These are phyloP conservation scores for Acromyrmex echinatior DNA, from an alignment of 1,140 invertebrate genomes.

Conservation along the genomic window DNA sequence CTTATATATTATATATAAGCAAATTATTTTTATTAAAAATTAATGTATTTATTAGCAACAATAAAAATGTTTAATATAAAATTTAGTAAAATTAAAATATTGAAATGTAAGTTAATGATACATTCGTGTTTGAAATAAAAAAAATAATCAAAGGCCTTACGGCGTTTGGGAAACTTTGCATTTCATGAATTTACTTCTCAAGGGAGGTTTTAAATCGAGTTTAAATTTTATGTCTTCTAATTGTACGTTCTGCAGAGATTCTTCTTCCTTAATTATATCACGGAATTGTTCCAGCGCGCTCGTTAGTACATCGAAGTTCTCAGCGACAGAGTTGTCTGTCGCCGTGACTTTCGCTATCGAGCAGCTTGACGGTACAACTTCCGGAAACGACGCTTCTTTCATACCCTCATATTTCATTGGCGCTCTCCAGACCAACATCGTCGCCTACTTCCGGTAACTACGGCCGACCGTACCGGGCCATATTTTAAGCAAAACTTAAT, in stretches of 20 bases:
- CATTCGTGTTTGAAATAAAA: background rate
- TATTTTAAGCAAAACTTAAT: constrained; percentile 57
- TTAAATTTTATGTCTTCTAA: constrained; percentile 6
- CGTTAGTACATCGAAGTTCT: constrained; percentile 3
- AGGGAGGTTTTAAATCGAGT: constrained; percentile 16
- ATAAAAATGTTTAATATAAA: background rate
- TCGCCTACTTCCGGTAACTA: constrained; percentile 39
- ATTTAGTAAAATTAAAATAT: background rate
- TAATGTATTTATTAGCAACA: background rate
- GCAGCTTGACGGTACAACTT: constrained; percentile 20
- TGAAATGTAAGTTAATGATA: background rate
- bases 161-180: background rate
- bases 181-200: background rate
- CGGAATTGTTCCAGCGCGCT: constrained; percentile 12
- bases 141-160: background rate
- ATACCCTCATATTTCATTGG: constrained; percentile 38
- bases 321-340: constrained; percentile 15
- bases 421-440: background rate
- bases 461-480: background rate
- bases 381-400: constrained; percentile 50
- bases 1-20: background rate
- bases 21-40: constrained; percentile 12
- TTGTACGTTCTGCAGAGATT: background rate
- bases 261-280: constrained; percentile 21
- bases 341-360: constrained; percentile 13